These are phyloP conservation scores for Sialis lutaria DNA, from an alignment of 2,888 invertebrate species.

Conservation along the genomic window DNA sequence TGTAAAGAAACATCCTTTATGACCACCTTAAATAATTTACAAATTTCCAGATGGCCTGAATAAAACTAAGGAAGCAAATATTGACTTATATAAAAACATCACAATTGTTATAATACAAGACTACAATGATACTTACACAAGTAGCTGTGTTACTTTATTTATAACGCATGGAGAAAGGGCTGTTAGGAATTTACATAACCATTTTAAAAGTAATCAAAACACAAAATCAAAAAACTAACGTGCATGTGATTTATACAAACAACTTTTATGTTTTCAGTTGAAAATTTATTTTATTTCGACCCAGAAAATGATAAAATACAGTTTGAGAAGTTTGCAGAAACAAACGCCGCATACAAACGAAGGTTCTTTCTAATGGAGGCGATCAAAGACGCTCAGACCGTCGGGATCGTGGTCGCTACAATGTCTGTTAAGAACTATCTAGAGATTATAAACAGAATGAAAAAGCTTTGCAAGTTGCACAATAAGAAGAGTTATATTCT, in stretches of 20 bases:
- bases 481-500: conserved; percentile 83
- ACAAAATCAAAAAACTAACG: neutral
- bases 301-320: conserved; percentile 24
- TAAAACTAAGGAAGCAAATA: too few species aligned
- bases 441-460: conserved; percentile 54
- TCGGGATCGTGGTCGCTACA: conserved; percentile 86
- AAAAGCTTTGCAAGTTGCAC: conserved; percentile 49
- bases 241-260: neutral
- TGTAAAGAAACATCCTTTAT: too few species aligned
- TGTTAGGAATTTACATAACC: too few species aligned
- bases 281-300: conserved; percentile 38
- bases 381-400: conserved; percentile 71
- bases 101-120: too few species aligned
- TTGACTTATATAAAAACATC: too few species aligned
- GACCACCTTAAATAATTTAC: too few species aligned
- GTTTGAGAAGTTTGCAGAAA: conserved; percentile 18
- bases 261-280: conserved; percentile 25
- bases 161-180: too few species aligned
- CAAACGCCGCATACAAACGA: conserved; percentile 51
- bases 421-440: conserved; percentile 67
- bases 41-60: too few species aligned
- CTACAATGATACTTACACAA: too few species aligned
- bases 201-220: neutral
- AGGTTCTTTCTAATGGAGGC: conserved; percentile 76
- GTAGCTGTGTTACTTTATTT: too few species aligned